Evolutionary conservation across 2,797 vertebrate species (phyloP).

Genomic region (Bovichtus diacanthus): DNA sequence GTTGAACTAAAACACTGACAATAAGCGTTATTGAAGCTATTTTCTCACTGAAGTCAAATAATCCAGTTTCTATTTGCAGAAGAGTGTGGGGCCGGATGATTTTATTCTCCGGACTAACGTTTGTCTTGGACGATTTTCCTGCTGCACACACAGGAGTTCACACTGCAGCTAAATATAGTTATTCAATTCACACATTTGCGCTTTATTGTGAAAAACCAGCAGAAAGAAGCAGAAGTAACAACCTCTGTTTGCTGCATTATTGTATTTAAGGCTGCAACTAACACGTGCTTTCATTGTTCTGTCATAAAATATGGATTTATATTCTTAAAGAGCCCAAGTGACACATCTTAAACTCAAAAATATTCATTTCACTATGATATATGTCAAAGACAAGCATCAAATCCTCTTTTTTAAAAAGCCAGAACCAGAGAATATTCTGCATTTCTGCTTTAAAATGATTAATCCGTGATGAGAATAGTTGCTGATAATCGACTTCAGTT

Average conservation of each 20-base stretch:
- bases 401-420: not conserved
- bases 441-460: not conserved
- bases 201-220: conserved; percentile 16
- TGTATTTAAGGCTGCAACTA: not conserved
- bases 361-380: not conserved
- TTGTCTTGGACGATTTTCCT: not conserved
- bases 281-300: not conserved
- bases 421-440: not conserved
- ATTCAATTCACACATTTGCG: not conserved
- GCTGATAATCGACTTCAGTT: not conserved
- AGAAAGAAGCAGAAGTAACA: not conserved
- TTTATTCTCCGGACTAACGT: not conserved
- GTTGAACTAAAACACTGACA: conserved; percentile 19
- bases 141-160: not conserved
- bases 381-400: not conserved
- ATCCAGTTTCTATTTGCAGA: not conserved
- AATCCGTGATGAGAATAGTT: too few species aligned
- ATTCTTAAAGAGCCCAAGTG: not conserved
- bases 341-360: not conserved
- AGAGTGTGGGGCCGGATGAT: not conserved
- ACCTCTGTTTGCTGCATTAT: not conserved
- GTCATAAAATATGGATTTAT: not conserved
- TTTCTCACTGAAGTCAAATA: not conserved
- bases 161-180: conserved; percentile 26
- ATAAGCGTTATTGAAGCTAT: conserved; percentile 3